phyloP scores from a whole-genome alignment of 2,888 invertebrate species.

The Sisyra nigra region DNA sequence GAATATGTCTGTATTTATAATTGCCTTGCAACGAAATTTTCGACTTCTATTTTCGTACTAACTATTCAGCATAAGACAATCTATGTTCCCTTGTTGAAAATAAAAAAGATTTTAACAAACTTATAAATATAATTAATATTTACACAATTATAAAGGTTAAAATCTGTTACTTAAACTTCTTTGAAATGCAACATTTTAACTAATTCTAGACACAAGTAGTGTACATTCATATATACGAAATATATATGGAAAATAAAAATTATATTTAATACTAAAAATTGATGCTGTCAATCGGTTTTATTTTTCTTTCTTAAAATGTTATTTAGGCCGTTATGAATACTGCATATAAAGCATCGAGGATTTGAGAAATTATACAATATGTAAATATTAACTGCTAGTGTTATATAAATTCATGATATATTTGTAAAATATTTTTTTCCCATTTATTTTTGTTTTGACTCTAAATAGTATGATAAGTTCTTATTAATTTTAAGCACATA shows the following conservation, averaged over 20 bases:
- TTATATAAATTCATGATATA: too few relatives aligned
- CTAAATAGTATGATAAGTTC: too few relatives aligned
- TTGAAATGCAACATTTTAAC: too few relatives aligned
- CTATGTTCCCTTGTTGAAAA: not conserved
- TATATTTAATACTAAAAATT: not conserved
- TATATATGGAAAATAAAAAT: not conserved
- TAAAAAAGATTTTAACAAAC: not conserved
- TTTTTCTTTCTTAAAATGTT: too few relatives aligned
- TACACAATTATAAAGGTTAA: not conserved
- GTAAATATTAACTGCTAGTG: too few relatives aligned
- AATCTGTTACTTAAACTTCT: not conserved
- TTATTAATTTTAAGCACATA: too few relatives aligned
- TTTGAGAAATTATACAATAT: slow-evolving; percentile 16
- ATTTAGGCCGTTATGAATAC: slow-evolving; percentile 11
- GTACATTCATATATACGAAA: not conserved
- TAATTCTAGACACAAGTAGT: too few relatives aligned
- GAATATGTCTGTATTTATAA: not conserved
- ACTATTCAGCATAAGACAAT: slow-evolving; percentile 8
- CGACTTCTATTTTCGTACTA: not conserved
- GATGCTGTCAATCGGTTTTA: too few relatives aligned
- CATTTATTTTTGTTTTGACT: too few relatives aligned
- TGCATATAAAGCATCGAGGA: slow-evolving; percentile 26
- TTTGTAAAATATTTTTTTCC: too few relatives aligned
- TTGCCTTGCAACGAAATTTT: not conserved
- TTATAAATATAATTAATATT: not conserved